These are phyloP conservation scores for Abrostola tripartita DNA, from an alignment of 2,888 invertebrate species.

Conservation along the genomic window DNA sequence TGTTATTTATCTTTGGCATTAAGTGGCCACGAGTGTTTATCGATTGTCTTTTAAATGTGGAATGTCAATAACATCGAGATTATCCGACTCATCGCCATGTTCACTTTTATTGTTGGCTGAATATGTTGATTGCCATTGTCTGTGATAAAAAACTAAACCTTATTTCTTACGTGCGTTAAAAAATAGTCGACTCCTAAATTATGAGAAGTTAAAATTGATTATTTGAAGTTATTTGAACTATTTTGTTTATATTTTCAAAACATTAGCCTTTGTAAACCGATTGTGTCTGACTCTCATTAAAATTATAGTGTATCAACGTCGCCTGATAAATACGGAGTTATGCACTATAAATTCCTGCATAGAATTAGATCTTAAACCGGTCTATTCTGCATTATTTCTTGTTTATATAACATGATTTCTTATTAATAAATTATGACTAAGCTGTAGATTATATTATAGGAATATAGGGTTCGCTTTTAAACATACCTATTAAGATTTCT, in stretches of 20 bases:
- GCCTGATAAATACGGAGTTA: too few species aligned
- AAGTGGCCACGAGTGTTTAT: slow-evolving; percentile 42
- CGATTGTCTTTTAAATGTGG: slow-evolving; percentile 35
- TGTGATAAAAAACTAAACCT: slow-evolving; percentile 11
- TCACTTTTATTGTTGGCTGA: slow-evolving; percentile 20
- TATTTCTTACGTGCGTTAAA: too few species aligned
- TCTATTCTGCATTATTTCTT: too few species aligned
- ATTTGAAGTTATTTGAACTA: background rate
- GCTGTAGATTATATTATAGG: background rate
- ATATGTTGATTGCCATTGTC: slow-evolving; percentile 23
- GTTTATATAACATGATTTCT: too few species aligned
- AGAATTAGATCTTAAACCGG: slow-evolving; percentile 7
- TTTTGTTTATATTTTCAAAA: slow-evolving; percentile 13
- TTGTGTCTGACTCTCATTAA: too few species aligned
- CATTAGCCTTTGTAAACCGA: background rate
- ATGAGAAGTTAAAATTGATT: too few species aligned
- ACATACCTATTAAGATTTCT: too few species aligned
- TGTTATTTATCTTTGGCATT: slow-evolving; percentile 34
- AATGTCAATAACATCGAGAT: slow-evolving; percentile 38
- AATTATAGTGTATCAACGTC: too few species aligned
- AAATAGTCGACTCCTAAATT: too few species aligned
- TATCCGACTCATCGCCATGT: slow-evolving; percentile 27
- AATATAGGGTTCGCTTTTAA: too few species aligned
- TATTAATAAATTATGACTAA: background rate
- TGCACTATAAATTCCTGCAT: slow-evolving; percentile 37